Percentiles rank a stretch among this genome's conserved stretches.
phyloP scores from a whole-genome alignment of 2,888 invertebrate genomes.

The Drosophila emarginata region DNA sequence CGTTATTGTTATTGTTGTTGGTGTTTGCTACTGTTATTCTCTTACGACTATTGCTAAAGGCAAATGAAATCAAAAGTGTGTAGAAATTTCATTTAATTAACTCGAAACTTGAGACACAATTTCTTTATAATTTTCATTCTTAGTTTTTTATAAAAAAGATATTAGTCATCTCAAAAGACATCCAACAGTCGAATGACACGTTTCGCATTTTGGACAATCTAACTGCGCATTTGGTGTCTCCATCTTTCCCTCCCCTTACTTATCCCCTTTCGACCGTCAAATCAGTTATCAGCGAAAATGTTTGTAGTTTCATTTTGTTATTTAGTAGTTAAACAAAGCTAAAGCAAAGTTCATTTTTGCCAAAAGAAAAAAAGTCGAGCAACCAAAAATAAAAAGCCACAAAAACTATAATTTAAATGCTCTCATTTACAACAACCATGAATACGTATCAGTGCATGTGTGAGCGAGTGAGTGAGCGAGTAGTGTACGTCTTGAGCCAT shows the following conservation, averaged over 20 bases:
- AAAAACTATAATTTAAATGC: conserved; percentile 22
- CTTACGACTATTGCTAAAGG: not conserved
- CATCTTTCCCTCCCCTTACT: not conserved
- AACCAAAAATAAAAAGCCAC: conserved; percentile 15
- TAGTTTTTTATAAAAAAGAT: not conserved
- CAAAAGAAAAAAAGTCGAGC: conserved; percentile 15
- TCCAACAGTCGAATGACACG: conserved; percentile 31
- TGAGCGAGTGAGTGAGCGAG: conserved; percentile 9
- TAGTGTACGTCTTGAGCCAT: conserved; percentile 32
- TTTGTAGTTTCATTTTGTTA: conserved; percentile 5
- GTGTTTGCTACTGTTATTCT: conserved; percentile 5
- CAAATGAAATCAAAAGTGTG: conserved; percentile 65
- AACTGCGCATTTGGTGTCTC: conserved; percentile 41
- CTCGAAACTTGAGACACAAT: not conserved
- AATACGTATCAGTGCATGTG: not conserved
- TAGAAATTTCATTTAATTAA: conserved; percentile 22
- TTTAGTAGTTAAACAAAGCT: conserved; percentile 27
- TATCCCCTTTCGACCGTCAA: not conserved
- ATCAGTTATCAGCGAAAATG: not conserved
- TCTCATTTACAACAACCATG: conserved; percentile 62
- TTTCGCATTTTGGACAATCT: conserved; percentile 51
- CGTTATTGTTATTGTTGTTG: conserved; percentile 27
- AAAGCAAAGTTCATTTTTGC: conserved; percentile 38
- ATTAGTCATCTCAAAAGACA: conserved; percentile 37
- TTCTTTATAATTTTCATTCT: not conserved